Base-by-base conservation (phyloP, 1,140 invertebrate species). In the Musca domestica region DNA sequence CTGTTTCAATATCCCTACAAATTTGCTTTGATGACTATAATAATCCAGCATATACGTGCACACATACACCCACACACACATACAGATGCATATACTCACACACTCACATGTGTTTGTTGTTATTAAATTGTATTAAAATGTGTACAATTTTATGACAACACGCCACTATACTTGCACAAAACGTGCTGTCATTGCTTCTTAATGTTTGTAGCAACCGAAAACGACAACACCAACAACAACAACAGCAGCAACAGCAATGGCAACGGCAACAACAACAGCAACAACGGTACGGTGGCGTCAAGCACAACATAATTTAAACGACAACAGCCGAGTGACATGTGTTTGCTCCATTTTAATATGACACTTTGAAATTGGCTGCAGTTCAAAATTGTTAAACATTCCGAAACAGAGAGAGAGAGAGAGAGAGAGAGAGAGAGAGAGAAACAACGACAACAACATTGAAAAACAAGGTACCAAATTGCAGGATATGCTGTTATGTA, bases 301-400 rank as follows among this genome's bases (percentile, higher is more conserved):
- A 30, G 27, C 27, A 9, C 27, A 30, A 30, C 27, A 30, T 30
- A 30, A 30, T 30, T 30, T 30, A 30, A 30, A 30, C 27, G 27
- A 30, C 27, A 30, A 30, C 27, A 30, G 27, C 27, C 10, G 34
- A 10, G 15, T 27, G 54, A 54, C 23, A 27, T 58, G 17, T 27
- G 56, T 61, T 20, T 61, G 27, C 41, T n/a, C 56, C 19, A 34
- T 23, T 61, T 61, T 61, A 61, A 41, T 61, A 61, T 41, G 56
- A 61, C 56, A 61, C 27, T 30, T 61, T 61, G 7, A 61, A 61
- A 61, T 61, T 61, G 56, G 56, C 56, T 61, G 56, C 56, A 61
- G 27, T 61, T 61, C 56, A 61, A 61, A 61, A 61, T 61, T 61
- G 56, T 61, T 61, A 61, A 61, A 61, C 56, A 61, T 61, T 41